These are phyloP conservation scores for Pristionchus fissidentatus DNA, from an alignment of 2,888 invertebrate species.

Conservation along the genomic window DNA sequence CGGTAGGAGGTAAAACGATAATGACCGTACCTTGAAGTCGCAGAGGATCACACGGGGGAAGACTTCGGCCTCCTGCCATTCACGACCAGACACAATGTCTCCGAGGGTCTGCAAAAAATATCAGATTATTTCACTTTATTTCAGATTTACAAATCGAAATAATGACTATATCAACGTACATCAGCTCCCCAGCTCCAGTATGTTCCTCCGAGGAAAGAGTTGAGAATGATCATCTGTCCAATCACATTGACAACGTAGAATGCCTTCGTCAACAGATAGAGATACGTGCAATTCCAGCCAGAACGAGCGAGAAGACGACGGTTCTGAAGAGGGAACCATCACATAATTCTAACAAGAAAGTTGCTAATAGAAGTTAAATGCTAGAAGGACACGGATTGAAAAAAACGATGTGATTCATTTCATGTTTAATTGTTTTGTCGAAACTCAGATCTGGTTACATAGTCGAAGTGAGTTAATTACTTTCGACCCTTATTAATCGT, in stretches of 20 bases:
- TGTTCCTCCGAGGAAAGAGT: constrained; percentile 76
- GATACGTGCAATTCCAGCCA: constrained; percentile 70
- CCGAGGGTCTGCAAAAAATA: constrained; percentile 52
- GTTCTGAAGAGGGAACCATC: background rate
- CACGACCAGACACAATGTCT: constrained; percentile 60
- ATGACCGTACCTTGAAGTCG: constrained; percentile 63
- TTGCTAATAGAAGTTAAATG: no score
- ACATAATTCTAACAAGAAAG: no score
- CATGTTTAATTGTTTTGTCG: no score
- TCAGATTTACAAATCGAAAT: no score
- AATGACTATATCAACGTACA: constrained; percentile 41
- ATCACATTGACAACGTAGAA: constrained; percentile 76
- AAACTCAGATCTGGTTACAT: no score
- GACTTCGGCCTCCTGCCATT: constrained; percentile 76
- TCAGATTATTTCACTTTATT: background rate
- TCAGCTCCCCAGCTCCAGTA: constrained; percentile 67
- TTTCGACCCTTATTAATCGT: no score
- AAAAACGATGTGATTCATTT: no score
- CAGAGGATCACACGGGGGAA: constrained; percentile 78
- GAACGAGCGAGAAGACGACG: constrained; percentile 52
- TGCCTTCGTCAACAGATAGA: constrained; percentile 76
- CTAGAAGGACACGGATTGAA: no score
- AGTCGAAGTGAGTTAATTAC: no score
- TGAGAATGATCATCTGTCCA: constrained; percentile 76
- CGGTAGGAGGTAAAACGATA: background rate